Evolutionary conservation across 2,888 invertebrate species (phyloP), one percentile per base, ranked within the genome.

Genomic region (Uloborus plumipes): DNA sequence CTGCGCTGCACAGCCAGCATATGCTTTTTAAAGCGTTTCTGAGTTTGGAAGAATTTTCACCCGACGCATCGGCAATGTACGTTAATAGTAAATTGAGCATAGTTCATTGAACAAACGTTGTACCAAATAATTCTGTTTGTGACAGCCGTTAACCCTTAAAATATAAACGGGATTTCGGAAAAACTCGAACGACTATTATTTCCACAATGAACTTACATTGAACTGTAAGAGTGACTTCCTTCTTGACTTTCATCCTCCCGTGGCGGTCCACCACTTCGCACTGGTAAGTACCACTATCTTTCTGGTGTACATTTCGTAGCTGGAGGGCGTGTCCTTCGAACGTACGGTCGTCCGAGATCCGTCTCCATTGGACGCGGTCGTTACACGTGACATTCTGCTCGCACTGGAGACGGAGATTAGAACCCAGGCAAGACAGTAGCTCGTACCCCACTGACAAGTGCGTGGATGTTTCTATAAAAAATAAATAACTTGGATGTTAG

Each of bases 241-340:
- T 65, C 3, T 20, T 55, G 15, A 64, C 13, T n/a, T 55, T 55
- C 18, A 61, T n/a, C 55, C 39, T 77, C 22, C 77, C 77, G 18
- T 26, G 31, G 50, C 31, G 22, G 62, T 77, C 77, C 11, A 65
- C 73, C 39, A 72, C 73, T 22, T 79, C 67, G 49, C 79, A 79
- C 11, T 22, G 18, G 55, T 79, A 79, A 7, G 31, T 51, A 2
- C 79, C 73, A 15, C 47, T 22, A 59, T 79, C 79, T 16, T 39
- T 16, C 14, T 67, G 51, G 62, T 61, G 67, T 61, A 79, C 61
- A 47, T 67, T 58, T 62, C 49, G 39, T 13, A 79, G 18, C 2
- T 39, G 67, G 15, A 79, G 67, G 15, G n/a, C 62, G 9, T 49
- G 55, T 1, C 58, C 55, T 16, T 20, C 51, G n/a, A 51, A 18